These are phyloP conservation scores for Neoscelio sp. DNA, from an alignment of 2,888 invertebrate genomes.

Conservation along the genomic window DNA sequence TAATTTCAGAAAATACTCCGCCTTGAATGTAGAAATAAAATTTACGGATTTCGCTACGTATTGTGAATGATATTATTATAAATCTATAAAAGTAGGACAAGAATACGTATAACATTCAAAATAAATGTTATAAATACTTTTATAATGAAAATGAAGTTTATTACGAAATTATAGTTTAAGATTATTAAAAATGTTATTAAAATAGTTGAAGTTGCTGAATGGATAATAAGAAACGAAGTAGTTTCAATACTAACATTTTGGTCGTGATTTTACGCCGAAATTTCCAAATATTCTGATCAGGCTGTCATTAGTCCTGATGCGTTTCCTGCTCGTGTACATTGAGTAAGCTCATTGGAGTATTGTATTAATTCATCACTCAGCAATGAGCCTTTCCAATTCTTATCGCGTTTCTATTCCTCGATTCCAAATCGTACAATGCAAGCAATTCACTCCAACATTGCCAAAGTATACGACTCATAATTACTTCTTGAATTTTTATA, in stretches of 20 bases:
- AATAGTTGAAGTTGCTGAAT: too few species aligned
- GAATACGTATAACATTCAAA: too few species aligned
- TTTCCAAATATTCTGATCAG: constrained; percentile 20
- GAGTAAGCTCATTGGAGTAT: not conserved
- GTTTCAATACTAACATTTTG: not conserved
- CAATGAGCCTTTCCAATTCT: constrained; percentile 45
- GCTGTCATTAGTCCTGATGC: constrained; percentile 15
- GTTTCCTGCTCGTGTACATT: constrained; percentile 26
- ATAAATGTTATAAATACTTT: too few species aligned
- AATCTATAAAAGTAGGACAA: too few species aligned
- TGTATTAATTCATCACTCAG: constrained; percentile 29
- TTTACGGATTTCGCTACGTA: not conserved
- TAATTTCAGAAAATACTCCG: constrained; percentile 24
- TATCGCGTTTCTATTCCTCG: constrained; percentile 36
- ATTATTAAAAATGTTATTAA: too few species aligned
- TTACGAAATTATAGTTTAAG: not conserved
- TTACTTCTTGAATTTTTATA: not conserved
- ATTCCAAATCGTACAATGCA: constrained; percentile 10
- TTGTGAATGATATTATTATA: too few species aligned
- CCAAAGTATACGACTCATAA: constrained; percentile 7
- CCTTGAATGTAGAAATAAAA: constrained; percentile 13
- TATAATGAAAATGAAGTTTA: constrained; percentile 5
- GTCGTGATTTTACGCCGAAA: constrained; percentile 30
- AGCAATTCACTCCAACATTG: constrained; percentile 17
- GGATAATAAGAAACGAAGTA: too few species aligned